Evolutionary conservation across 2,113 vertebrate species (phyloP).

Genomic region (Petrocephalus microphthalmus): DNA sequence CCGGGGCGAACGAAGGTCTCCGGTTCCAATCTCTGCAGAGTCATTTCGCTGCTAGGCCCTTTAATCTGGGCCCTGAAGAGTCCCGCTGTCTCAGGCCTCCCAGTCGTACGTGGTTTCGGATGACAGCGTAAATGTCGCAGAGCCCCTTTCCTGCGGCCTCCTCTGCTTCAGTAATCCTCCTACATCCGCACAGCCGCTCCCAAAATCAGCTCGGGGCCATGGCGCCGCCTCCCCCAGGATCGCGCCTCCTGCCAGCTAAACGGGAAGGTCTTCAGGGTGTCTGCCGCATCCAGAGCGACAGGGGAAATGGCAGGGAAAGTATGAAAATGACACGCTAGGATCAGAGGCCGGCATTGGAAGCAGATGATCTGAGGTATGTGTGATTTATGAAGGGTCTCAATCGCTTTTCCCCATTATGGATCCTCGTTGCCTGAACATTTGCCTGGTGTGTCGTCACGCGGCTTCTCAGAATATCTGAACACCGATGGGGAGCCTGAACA

Average conservation of each 20-base stretch:
- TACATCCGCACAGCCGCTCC: not conserved
- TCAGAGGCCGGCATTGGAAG: not conserved
- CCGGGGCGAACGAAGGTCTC: not conserved
- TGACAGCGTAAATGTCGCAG: not conserved
- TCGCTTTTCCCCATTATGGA: not conserved
- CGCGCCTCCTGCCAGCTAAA: not conserved
- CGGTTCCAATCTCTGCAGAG: not conserved
- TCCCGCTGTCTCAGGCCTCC: not conserved
- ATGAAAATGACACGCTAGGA: not conserved
- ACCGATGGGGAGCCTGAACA: not conserved
- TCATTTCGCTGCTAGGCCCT: not conserved
- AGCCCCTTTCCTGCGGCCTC: not conserved
- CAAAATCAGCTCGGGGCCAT: not conserved
- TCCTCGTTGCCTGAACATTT: not conserved
- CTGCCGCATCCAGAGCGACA: not conserved
- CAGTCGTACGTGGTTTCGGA: not conserved
- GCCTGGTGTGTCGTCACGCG: not conserved
- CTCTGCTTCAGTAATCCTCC: not conserved
- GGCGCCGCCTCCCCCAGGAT: not conserved
- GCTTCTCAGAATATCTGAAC: not conserved
- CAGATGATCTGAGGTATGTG: not conserved
- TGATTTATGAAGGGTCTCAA: not conserved
- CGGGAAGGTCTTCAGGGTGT: not conserved
- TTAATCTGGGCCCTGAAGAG: not conserved
- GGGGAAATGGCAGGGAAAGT: not conserved